Conservation (phyloP, 2,888 invertebrate genomes). For the Metopia argyrocephala region DNA sequence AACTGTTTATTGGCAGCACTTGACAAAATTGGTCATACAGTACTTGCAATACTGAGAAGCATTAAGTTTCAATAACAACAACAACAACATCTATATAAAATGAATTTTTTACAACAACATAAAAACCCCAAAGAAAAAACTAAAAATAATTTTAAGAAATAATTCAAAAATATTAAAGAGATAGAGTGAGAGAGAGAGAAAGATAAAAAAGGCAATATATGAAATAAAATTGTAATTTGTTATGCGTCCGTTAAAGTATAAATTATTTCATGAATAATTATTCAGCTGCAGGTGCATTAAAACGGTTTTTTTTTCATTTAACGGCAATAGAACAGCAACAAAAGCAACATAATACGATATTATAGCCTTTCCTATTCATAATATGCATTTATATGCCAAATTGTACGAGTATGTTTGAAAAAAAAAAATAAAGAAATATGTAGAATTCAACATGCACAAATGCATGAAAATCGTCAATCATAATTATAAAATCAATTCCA, state of each 20-base stretch:
- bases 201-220: not conserved
- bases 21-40: conserved; percentile 59
- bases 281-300: conserved; percentile 62
- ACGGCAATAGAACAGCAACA: not conserved
- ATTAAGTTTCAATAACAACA: conserved; percentile 8
- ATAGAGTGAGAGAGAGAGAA: not conserved
- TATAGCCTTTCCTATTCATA: not conserved
- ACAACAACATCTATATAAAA: conserved; percentile 8
- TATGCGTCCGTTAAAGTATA: conserved; percentile 61
- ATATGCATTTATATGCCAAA: not conserved
- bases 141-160: conserved; percentile 31
- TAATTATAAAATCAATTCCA: conserved; percentile 1
- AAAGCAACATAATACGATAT: not conserved
- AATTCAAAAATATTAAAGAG: conserved; percentile 45
- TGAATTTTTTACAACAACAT: conserved; percentile 36
- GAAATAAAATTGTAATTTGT: conserved; percentile 50
- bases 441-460: not conserved
- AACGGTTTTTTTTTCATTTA: conserved; percentile 49
- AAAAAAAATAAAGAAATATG: not conserved
- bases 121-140: not conserved
- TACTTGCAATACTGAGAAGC: conserved; percentile 52
- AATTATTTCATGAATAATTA: conserved; percentile 64
- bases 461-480: not conserved
- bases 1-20: conserved; percentile 62
- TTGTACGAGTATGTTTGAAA: not conserved